Evolutionary conservation across 1,140 invertebrate genomes (phyloP).

Genomic region (Caenorhabditis brenneri): DNA sequence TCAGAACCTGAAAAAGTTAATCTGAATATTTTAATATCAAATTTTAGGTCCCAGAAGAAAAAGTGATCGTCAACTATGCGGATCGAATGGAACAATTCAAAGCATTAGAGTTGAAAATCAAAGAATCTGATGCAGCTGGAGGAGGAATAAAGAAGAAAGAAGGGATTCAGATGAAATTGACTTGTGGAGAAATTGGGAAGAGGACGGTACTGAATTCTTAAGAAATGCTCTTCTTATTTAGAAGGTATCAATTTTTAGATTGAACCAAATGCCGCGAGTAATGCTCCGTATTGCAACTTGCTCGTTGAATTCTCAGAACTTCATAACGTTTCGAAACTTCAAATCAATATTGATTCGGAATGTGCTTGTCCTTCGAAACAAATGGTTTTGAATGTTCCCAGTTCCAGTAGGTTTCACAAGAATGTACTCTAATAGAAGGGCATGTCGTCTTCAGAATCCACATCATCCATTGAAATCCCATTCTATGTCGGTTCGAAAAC

Average conservation of each 20-base stretch:
- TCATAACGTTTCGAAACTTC: constrained; percentile 8
- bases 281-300: constrained; percentile 20
- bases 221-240: background rate
- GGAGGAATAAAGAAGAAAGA: background rate
- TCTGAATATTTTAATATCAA: background rate
- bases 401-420: background rate
- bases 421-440: background rate
- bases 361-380: background rate
- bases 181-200: constrained; percentile 12
- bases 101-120: background rate
- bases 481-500: constrained; percentile 14
- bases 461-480: background rate
- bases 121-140: background rate
- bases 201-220: background rate
- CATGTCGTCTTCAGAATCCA: background rate
- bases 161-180: constrained; percentile 28
- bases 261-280: background rate
- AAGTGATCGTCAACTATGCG: background rate
- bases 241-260: background rate
- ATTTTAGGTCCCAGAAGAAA: background rate
- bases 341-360: background rate
- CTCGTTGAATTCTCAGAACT: background rate
- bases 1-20: too few relatives aligned
- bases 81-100: background rate
- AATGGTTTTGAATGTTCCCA: background rate